These are phyloP conservation scores for Haemorhous mexicanus DNA, from an alignment of 2,113 vertebrate genomes.

Conservation along the genomic window DNA sequence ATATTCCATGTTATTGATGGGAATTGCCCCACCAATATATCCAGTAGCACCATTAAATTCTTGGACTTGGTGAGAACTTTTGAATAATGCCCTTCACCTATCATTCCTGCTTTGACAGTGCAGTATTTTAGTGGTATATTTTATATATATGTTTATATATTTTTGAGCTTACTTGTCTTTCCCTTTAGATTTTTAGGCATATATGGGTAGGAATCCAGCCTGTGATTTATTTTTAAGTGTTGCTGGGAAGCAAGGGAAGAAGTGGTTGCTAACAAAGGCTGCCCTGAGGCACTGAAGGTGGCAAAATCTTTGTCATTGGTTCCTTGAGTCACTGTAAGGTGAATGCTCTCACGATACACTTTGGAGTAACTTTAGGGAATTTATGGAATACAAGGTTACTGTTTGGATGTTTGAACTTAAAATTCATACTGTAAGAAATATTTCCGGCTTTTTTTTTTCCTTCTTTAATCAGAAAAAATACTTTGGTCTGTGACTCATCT, in stretches of 20 bases:
- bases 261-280: neutral
- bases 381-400: neutral
- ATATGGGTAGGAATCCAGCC: neutral
- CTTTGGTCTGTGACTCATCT: neutral
- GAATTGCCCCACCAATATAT: neutral
- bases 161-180: neutral
- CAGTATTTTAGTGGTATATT: neutral
- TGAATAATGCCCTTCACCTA: neutral
- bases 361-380: neutral
- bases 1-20: neutral
- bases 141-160: neutral
- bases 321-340: neutral
- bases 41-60: neutral
- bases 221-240: neutral
- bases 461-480: neutral
- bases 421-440: neutral
- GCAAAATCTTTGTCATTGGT: neutral
- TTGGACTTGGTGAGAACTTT: neutral
- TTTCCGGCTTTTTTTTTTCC: neutral
- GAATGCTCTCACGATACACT: neutral
- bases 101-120: neutral
- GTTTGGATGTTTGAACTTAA: neutral
- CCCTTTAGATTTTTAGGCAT: neutral
- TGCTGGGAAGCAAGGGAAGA: neutral
- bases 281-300: neutral